Evolutionary conservation across 2,797 vertebrate genomes (phyloP), one percentile per base, ranked within the genome.

Genomic region (Molossus molossus): DNA sequence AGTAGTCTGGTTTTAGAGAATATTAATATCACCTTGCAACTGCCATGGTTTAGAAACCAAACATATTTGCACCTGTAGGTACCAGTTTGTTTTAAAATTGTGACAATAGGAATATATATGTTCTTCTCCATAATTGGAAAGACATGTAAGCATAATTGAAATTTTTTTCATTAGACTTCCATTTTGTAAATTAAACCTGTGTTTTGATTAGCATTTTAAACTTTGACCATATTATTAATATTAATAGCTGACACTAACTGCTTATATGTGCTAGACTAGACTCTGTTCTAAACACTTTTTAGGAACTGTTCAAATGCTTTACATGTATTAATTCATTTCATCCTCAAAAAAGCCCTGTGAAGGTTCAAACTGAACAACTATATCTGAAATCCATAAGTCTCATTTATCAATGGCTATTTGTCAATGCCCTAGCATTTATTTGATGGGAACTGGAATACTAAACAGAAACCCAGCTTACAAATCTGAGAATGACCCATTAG

Each of bases 31-130:
- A 87, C 29, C 1, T 87, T 58, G 18, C 5, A 27, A 73, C 48
- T 4, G 53, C 62, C n/a, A 7, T 75, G 21, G 45, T 83, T 94
- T 69, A 21, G 21, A 87, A 94, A 92, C 5, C 12, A 94, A 88
- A 79, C 12, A 29, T 21, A 70, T 73, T 80, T 81, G 48, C 55
- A 94, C 20, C 21, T 73, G 12, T 64, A n/a, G 76, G 20, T 13
- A 92, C 33, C n/a, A 15, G 1, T 53, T 70, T 65, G 33, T 91
- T 94, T 75, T 75, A 84, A 90, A 75, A 80, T 90, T 73, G 94
- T 14, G 23, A 72, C 53, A 88, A 9, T 17, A 91, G 27, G 10
- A 83, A 57, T 64, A 48, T 15, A n/a, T 65, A 21, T 70, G 13
- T 94, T 88, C 9, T 87, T 77, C 6, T 84, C 45, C 25, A 33